Percentiles rank a stretch among this genome's conserved stretches.
Evolutionary conservation across 1,140 invertebrate species (phyloP).

Genomic region (Achatina immaculata): DNA sequence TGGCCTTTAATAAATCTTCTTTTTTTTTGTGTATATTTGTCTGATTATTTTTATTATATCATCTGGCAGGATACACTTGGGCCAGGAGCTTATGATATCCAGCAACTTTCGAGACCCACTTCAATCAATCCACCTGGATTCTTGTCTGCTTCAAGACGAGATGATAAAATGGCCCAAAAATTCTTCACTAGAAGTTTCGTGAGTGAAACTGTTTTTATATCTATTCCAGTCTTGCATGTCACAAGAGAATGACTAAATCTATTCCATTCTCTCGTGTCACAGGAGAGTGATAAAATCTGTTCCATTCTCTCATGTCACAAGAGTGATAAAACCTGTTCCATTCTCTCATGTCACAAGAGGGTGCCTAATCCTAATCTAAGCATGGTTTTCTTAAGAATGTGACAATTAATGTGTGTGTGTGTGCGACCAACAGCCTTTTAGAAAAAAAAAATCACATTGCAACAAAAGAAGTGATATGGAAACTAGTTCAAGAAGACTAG

Average conservation of each 20-base stretch:
- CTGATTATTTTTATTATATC: neutral
- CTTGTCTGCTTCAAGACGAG: constrained; percentile 64
- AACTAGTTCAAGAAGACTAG: too few species aligned
- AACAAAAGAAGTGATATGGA: too few species aligned
- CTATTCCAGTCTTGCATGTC: too few species aligned
- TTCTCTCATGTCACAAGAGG: neutral
- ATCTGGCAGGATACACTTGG: constrained; percentile 58
- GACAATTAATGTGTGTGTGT: too few species aligned
- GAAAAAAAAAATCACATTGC: too few species aligned
- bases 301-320: neutral
- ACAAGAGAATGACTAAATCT: neutral
- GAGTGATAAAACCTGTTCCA: neutral
- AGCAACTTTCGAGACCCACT: constrained; percentile 50
- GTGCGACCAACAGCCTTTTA: too few species aligned
- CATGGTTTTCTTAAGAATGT: too few species aligned
- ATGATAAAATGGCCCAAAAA: constrained; percentile 64
- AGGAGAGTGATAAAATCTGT: neutral
- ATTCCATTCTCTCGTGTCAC: neutral
- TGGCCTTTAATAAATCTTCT: too few species aligned
- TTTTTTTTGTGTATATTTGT: too few species aligned
- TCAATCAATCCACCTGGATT: constrained; percentile 63
- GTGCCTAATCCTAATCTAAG: too few species aligned
- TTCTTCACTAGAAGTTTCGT: constrained; percentile 70
- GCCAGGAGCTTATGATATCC: constrained; percentile 61
- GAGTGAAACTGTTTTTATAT: constrained; percentile 55